phyloP scores from a whole-genome alignment of 2,797 vertebrate genomes.

The Neostethus bicornis region DNA sequence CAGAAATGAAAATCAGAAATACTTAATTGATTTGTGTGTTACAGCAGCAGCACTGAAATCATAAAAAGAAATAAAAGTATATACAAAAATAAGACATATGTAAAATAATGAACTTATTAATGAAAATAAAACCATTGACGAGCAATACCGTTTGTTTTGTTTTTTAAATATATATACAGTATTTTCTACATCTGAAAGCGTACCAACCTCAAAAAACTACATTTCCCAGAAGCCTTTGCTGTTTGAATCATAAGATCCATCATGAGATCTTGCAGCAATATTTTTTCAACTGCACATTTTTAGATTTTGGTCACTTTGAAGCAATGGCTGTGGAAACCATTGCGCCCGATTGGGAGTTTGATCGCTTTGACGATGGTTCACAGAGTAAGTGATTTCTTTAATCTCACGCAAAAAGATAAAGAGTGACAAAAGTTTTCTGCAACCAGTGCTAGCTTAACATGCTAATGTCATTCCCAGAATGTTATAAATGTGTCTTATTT shows the following conservation, averaged over 20 bases:
- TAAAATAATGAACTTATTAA: too few species aligned
- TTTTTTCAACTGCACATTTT: constrained; percentile 30
- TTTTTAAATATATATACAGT: neutral
- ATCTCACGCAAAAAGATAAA: neutral
- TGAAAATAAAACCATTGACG: too few species aligned
- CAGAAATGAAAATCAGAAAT: too few species aligned
- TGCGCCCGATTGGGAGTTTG: constrained; percentile 95
- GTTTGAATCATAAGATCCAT: constrained; percentile 74
- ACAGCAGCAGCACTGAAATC: too few species aligned
- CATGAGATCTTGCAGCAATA: constrained; percentile 56
- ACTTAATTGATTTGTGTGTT: too few species aligned
- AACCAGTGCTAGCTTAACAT: constrained; percentile 20
- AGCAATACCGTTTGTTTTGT: too few species aligned
- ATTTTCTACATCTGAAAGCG: neutral
- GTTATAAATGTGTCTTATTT: too few species aligned
- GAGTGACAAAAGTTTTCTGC: neutral
- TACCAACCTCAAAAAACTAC: constrained; percentile 36
- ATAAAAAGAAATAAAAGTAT: too few species aligned
- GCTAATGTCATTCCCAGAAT: too few species aligned
- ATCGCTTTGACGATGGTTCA: constrained; percentile 95
- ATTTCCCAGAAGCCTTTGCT: constrained; percentile 70
- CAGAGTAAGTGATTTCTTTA: constrained; percentile 84
- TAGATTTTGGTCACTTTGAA: constrained; percentile 6
- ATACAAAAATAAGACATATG: too few species aligned
- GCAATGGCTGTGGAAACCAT: constrained; percentile 86